Conservation (phyloP, 64 coral and sea anemone genomes). For the Anthopleura sola region DNA sequence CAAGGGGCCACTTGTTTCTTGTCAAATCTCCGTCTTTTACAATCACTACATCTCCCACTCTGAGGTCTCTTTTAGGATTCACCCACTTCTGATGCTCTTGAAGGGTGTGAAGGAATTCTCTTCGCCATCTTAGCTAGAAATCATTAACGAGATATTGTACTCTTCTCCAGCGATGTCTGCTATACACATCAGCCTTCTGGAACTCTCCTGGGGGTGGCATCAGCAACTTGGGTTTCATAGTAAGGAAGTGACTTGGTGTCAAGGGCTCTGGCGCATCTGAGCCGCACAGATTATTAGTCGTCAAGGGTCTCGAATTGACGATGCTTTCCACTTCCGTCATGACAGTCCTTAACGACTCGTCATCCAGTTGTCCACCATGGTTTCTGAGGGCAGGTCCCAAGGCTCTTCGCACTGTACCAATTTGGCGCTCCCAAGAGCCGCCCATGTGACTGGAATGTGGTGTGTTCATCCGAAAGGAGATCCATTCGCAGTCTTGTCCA, state of each 20-base stretch:
- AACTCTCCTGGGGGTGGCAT: constrained; percentile 33
- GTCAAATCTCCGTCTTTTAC: background rate
- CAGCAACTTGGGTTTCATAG: constrained; percentile 26
- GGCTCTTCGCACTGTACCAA: constrained; percentile 39
- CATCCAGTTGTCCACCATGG: constrained; percentile 13
- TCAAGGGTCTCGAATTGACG: constrained; percentile 36
- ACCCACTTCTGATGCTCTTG: constrained; percentile 26
- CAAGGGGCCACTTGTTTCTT: constrained; percentile 32
- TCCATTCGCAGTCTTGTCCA: constrained; percentile 34
- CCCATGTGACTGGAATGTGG: constrained; percentile 28
- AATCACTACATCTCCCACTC: constrained; percentile 29
- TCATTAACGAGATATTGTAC: constrained; percentile 23
- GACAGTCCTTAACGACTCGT: constrained; percentile 20
- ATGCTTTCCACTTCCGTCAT: constrained; percentile 46
- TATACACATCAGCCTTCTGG: constrained; percentile 23
- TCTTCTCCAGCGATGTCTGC: constrained; percentile 19
- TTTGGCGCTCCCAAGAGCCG: constrained; percentile 14
- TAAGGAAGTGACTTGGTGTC: constrained; percentile 32
- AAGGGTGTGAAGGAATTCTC: background rate
- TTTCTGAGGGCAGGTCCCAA: constrained; percentile 20
- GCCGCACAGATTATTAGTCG: constrained; percentile 6
- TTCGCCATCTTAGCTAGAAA: constrained; percentile 34
- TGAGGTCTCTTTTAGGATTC: background rate
- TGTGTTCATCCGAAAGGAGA: constrained; percentile 36
- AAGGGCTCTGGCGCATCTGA: constrained; percentile 32